These are phyloP conservation scores for Limnephilus lunatus DNA, from an alignment of 2,888 invertebrate genomes.

Conservation along the genomic window DNA sequence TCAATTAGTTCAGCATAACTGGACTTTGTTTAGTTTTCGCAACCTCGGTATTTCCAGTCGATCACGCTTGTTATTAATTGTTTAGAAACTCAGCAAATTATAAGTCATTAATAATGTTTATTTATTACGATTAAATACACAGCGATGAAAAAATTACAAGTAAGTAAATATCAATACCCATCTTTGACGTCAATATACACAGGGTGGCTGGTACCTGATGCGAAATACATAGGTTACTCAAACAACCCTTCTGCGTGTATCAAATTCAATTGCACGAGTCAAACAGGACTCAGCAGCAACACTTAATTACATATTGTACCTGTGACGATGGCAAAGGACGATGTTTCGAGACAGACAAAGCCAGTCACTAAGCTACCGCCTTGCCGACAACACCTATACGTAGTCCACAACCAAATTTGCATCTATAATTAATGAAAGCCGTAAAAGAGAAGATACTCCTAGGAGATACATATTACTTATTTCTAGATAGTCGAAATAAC, in stretches of 20 bases:
- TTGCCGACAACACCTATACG: neutral
- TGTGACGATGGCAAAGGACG: neutral
- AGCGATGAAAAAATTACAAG: neutral
- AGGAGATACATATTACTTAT: too few relatives aligned
- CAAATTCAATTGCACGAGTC: neutral
- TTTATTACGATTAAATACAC: neutral
- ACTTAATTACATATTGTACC: neutral
- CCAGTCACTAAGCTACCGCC: neutral
- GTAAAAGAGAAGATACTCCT: too few relatives aligned
- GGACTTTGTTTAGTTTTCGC: neutral
- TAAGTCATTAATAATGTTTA: neutral
- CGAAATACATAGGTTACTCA: neutral
- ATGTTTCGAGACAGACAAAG: neutral
- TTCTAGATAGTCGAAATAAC: too few relatives aligned
- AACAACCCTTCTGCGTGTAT: neutral
- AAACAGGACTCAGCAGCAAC: neutral
- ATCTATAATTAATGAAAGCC: too few relatives aligned
- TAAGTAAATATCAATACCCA: neutral
- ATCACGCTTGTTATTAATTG: neutral
- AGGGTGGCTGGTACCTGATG: neutral
- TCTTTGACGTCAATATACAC: neutral
- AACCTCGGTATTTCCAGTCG: neutral
- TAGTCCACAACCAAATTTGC: neutral
- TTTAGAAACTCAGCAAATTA: neutral
- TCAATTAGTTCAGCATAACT: neutral